Evolutionary conservation across 2,797 vertebrate genomes (phyloP).

Genomic region (Tinamus major): DNA sequence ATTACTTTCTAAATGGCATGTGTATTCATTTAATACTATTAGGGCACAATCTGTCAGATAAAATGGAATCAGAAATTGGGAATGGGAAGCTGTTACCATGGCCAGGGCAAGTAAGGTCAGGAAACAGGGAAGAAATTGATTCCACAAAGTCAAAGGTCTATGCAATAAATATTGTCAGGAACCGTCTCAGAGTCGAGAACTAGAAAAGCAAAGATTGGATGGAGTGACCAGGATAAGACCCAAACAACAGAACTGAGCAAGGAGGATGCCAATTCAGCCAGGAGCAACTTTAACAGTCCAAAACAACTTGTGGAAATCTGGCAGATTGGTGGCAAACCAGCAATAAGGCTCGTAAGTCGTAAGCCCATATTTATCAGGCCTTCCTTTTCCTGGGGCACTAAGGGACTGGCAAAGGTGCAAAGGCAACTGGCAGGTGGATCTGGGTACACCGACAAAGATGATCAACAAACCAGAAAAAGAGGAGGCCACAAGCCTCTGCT

Average conservation of each 20-base stretch:
- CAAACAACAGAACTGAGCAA: neutral
- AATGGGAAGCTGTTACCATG: neutral
- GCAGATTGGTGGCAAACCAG: neutral
- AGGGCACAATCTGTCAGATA: neutral
- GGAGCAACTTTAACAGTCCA: neutral
- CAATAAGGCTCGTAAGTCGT: neutral
- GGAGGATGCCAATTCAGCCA: neutral
- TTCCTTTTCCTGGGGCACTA: neutral
- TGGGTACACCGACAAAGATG: neutral
- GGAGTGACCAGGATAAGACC: neutral
- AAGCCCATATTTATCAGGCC: neutral
- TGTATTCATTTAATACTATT: constrained; percentile 6
- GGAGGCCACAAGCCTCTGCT: neutral
- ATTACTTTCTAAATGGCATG: constrained; percentile 22
- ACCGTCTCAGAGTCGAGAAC: neutral
- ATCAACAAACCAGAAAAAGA: neutral
- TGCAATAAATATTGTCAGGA: neutral
- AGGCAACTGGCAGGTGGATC: rapidly evolving
- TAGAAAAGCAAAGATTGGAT: constrained; percentile 1
- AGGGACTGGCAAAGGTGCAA: neutral
- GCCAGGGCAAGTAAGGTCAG: neutral
- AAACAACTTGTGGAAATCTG: neutral
- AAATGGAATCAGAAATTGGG: constrained; percentile 7
- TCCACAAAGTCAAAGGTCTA: constrained; percentile 16
- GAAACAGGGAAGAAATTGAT: constrained; percentile 26